phyloP scores from a whole-genome alignment of 2,113 vertebrate species.

The Malaclemys terrapin region DNA sequence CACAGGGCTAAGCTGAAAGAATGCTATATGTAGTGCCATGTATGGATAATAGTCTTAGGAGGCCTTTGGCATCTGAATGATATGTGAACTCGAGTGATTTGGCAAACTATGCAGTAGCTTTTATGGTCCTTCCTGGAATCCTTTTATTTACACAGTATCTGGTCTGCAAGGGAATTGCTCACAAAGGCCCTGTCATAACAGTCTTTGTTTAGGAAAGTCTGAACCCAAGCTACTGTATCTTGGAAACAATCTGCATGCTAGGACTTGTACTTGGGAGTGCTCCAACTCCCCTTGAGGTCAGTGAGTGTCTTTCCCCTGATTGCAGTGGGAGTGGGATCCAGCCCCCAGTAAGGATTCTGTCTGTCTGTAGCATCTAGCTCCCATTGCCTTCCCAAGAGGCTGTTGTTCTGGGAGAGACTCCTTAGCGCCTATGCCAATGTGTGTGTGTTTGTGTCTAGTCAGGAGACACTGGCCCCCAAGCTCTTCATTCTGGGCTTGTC shows the following conservation, averaged over 20 bases:
- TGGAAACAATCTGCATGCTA: slow-evolving; percentile 39
- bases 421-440: background rate
- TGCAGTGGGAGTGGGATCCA: background rate
- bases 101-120: slow-evolving; percentile 41
- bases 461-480: background rate
- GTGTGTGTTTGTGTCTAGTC: background rate
- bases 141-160: slow-evolving; percentile 75
- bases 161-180: slow-evolving; percentile 72
- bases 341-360: background rate
- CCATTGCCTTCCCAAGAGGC: background rate
- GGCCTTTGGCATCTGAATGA: slow-evolving; percentile 41
- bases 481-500: background rate
- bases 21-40: background rate
- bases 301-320: too few relatives aligned
- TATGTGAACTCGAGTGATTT: slow-evolving; percentile 23
- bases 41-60: background rate
- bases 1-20: slow-evolving; percentile 21
- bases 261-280: slow-evolving; percentile 15
- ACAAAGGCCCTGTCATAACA: slow-evolving; percentile 61
- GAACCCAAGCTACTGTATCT: slow-evolving; percentile 71
- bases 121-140: slow-evolving; percentile 52
- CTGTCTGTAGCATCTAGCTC: background rate
- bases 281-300: slow-evolving; percentile 12
- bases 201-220: slow-evolving; percentile 69
- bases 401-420: background rate